Evolutionary conservation across 92 coral and sea anemone genomes (phyloP), one percentile per base, ranked within the genome.

Genomic region (Paramuricea clavata): DNA sequence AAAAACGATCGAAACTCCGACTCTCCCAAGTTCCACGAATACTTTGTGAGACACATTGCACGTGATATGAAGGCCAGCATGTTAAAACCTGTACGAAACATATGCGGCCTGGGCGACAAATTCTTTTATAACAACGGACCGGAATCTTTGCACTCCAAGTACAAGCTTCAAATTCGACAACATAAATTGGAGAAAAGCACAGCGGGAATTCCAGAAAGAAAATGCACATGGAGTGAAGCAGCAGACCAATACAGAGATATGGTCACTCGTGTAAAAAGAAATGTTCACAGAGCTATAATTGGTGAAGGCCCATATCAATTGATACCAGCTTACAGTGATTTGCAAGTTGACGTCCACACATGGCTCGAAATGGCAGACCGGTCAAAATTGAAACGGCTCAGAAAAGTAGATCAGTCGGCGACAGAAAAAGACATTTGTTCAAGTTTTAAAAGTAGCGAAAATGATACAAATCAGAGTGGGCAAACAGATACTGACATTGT

Each of bases 201-300:
- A 8, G 69, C 70, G 69, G 68, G 81, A 0, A 81, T 81, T 5
- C 47, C 28, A 57, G 47, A 81, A 0, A 44, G 81, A 5, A 83
- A 83, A 69, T 83, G 87, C 10, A 17, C 80, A 0, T 83, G 49
- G 33, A 36, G 28, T 0, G 87, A 83, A 12, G 69, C 69, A 17
- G 1, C 34, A 0, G 67, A 69, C 32, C 69, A 44, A 6, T 5
- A 49, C 0, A 56, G 33, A 1, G 49, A 35, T 0, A 69, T 83
- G 30, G 85, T 86, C 1, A 74, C 76, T 30, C 74, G 64, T 36
- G 74, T 74, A 61, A 28, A 77, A 12, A 76, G 67, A 23, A 86
- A 76, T 65, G 89, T 76, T 28, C 78, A 86, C 78, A 41, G 85
- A 35, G 76, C 89, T 3, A 49, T 76, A 33, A 39, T 50, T 33